Base-by-base conservation (phyloP, 1,140 invertebrate genomes). In the Zaprionus taronus region DNA sequence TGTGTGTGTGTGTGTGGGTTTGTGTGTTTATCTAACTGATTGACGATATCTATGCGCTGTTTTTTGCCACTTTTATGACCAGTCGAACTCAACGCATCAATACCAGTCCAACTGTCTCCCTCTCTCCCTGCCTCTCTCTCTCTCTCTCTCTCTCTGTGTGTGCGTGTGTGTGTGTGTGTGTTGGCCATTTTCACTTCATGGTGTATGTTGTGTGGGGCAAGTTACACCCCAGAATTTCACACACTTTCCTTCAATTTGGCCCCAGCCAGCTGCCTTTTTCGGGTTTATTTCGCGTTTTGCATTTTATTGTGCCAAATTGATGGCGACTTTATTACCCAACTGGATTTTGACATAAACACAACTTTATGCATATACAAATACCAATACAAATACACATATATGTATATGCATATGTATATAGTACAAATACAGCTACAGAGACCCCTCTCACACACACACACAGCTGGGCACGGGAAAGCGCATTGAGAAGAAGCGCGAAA, bases 271-370 rank as follows among this genome's bases (percentile, higher is more conserved):
- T 80, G 78, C 65, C 24, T 56, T 53, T 53, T 53, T 53, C 44
- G 73, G 72, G 77, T 81, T 81, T 72, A 81, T 81, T 81, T 81
- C 79, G 49, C 79, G 72, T 77, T 81, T 81, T 44, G 22, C 67
- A 17, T 81, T 72, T 81, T 81, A 81, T 81, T 82, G 80, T 75
- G 55, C 69, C 60, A 81, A 81, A 81, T 81, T 81, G 80, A 82
- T 82, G 74, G 79, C 80, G 55, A 81, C 79, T 81, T 81, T 81
- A 81, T 81, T 72, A 69, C 80, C 79, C 22, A 75, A 78, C 80
- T 81, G 80, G 80, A 81, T 81, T 81, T 78, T 78, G 56, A 75
- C 80, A 82, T 81, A 82, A 82, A 81, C 69, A 51, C 61, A 63
- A 64, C 44, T 64, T 64, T 31, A 34, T 63, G 24, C 61, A 61